phyloP scores from a whole-genome alignment of 2,888 invertebrate genomes.

The Cerastis leucographa region DNA sequence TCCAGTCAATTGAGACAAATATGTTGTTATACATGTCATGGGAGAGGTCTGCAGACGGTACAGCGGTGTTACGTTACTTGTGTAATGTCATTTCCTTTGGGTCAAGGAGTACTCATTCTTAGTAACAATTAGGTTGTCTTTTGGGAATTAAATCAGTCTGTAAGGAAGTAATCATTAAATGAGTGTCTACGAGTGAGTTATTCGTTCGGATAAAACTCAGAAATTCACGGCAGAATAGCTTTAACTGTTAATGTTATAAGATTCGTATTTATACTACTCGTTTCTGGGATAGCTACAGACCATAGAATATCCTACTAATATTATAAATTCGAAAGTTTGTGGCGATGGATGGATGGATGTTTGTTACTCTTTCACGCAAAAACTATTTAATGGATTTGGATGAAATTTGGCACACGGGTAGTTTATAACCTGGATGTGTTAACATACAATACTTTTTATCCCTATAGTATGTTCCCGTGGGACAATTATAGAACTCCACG shows the following conservation, averaged over 20 bases:
- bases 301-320: no score
- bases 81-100: constrained; percentile 43
- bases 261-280: neutral
- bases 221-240: neutral
- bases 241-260: neutral
- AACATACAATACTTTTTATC: no score
- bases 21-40: constrained; percentile 11
- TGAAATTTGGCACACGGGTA: no score
- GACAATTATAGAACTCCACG: no score
- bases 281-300: neutral
- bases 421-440: no score
- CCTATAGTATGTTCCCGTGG: no score
- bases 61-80: constrained; percentile 30
- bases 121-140: constrained; percentile 13
- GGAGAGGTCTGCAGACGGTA: constrained; percentile 12
- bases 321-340: no score
- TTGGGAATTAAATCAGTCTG: neutral
- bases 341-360: no score
- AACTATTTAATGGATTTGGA: no score
- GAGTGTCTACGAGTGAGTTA: neutral
- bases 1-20: constrained; percentile 39
- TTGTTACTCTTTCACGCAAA: no score
- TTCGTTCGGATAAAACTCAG: no score
- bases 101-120: constrained; percentile 20
- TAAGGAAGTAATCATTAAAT: neutral